phyloP scores from a whole-genome alignment of 2,888 invertebrate species.

The Zygogramma bicolorata region DNA sequence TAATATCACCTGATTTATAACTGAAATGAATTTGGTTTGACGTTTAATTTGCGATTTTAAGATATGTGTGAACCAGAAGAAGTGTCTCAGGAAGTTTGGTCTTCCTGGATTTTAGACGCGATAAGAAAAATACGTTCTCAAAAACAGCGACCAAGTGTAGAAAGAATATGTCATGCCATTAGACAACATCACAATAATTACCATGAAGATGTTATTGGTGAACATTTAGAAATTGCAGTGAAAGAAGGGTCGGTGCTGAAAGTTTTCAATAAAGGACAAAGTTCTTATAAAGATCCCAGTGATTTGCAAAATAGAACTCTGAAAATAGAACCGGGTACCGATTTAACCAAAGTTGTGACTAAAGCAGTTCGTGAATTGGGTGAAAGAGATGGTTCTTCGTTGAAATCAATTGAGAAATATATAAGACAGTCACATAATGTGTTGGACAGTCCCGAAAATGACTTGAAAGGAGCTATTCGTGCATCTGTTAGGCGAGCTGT shows the following conservation, averaged over 20 bases:
- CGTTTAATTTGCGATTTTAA: conserved; percentile 26
- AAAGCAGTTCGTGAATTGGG: conserved; percentile 89
- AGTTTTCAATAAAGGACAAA: conserved; percentile 91
- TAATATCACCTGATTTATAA: neutral
- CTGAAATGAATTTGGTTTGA: neutral
- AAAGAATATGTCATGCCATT: conserved; percentile 93
- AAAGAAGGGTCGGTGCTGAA: conserved; percentile 87
- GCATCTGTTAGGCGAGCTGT: conserved; percentile 85
- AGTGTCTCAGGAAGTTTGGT: conserved; percentile 76
- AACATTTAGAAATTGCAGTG: conserved; percentile 88
- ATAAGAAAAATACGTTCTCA: conserved; percentile 94
- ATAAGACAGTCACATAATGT: conserved; percentile 86
- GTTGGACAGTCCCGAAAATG: conserved; percentile 78
- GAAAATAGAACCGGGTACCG: conserved; percentile 75
- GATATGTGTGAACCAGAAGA: conserved; percentile 66
- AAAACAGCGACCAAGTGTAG: conserved; percentile 94
- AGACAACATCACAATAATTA: conserved; percentile 87
- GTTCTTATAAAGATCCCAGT: conserved; percentile 92
- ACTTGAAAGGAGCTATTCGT: conserved; percentile 79
- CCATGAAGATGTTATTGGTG: conserved; percentile 88
- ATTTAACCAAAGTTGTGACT: conserved; percentile 84
- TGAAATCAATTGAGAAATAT: conserved; percentile 84
- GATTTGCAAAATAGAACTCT: conserved; percentile 71
- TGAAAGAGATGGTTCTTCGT: conserved; percentile 86
- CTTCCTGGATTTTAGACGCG: conserved; percentile 91